Percentiles rank a stretch among this genome's conserved stretches.
phyloP scores from a whole-genome alignment of 2,797 vertebrate species.

The Crocodylus rhombifer region DNA sequence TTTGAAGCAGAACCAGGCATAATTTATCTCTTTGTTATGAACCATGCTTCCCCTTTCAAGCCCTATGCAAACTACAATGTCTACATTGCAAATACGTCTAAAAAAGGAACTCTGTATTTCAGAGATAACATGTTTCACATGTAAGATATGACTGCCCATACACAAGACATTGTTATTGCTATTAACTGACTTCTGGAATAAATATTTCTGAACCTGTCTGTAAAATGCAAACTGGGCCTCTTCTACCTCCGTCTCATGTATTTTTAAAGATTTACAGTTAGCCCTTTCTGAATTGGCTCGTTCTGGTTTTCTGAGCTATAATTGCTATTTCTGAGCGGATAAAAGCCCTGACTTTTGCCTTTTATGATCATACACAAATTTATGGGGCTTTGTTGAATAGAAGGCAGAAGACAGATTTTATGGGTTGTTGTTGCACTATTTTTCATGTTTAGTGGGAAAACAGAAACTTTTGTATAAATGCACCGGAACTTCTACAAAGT shows the following conservation, averaged over 20 bases:
- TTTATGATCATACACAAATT: not conserved
- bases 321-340: rapidly evolving
- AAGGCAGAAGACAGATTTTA: not conserved
- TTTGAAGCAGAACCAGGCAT: not conserved
- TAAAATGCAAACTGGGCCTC: not conserved
- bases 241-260: not conserved
- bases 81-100: not conserved
- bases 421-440: not conserved
- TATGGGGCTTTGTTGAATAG: not conserved
- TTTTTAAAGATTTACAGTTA: not conserved
- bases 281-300: not conserved
- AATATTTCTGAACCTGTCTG: not conserved
- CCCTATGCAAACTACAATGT: not conserved
- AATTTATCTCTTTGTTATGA: not conserved
- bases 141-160: not conserved
- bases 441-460: not conserved
- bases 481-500: not conserved
- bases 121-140: not conserved
- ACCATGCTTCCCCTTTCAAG: not conserved
- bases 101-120: not conserved
- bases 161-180: not conserved
- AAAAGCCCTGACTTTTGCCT: not conserved
- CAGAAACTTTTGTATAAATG: not conserved
- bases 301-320: not conserved
- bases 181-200: not conserved